Conservation (phyloP, 2,113 vertebrate species). For the Microcebus murinus region DNA sequence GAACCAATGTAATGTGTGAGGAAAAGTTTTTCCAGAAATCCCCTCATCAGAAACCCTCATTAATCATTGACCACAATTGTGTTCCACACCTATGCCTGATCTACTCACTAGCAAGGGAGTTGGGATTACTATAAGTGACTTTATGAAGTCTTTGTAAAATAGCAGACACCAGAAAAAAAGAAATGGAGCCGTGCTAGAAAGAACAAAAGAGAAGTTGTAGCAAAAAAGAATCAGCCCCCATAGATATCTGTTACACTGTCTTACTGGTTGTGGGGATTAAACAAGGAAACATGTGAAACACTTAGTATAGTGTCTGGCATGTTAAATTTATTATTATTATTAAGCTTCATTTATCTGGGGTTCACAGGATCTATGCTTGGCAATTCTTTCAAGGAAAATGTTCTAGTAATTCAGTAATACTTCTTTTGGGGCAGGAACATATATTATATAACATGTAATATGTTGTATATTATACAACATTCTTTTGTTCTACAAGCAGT, state of each 20-base stretch:
- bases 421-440: background rate
- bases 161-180: background rate
- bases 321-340: background rate
- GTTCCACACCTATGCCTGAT: background rate
- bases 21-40: background rate
- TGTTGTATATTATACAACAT: background rate
- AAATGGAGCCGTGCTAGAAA: background rate
- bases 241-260: background rate
- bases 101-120: background rate
- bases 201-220: background rate
- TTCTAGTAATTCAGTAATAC: background rate
- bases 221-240: background rate
- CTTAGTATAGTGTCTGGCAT: background rate
- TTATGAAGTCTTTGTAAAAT: background rate
- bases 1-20: background rate
- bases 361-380: background rate
- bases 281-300: background rate
- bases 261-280: background rate
- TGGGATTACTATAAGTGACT: background rate
- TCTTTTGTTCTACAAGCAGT: background rate
- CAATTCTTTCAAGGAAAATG: background rate
- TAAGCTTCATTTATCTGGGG: background rate
- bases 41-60: background rate
- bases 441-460: background rate
- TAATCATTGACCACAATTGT: background rate